Evolutionary conservation across 1,140 invertebrate genomes (phyloP).

Genomic region (Sipha flava): DNA sequence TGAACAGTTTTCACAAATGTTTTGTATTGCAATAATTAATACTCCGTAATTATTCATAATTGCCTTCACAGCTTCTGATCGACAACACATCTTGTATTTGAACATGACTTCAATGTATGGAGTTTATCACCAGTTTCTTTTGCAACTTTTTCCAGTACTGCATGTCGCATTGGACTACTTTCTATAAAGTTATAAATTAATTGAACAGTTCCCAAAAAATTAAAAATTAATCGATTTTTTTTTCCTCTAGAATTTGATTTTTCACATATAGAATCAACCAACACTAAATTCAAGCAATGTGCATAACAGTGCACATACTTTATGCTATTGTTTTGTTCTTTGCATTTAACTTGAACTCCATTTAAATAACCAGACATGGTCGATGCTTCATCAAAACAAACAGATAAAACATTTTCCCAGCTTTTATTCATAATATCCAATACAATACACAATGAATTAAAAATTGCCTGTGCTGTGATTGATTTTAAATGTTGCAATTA

Average conservation of each 20-base stretch:
- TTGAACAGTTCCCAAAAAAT: conserved; percentile 20
- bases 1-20: background rate
- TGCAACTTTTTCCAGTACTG: conserved; percentile 24
- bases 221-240: background rate
- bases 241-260: background rate
- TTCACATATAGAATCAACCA: conserved; percentile 5
- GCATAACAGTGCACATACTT: conserved; percentile 28
- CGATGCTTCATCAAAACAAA: conserved; percentile 27
- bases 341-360: conserved; percentile 24
- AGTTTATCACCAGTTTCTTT: conserved; percentile 30
- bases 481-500: background rate
- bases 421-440: background rate
- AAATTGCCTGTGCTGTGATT: background rate
- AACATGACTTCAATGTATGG: conserved; percentile 32
- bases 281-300: conserved; percentile 15
- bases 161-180: conserved; percentile 35
- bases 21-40: conserved; percentile 17
- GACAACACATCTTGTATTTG: conserved; percentile 31
- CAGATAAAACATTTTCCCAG: conserved; percentile 7
- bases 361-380: conserved; percentile 24
- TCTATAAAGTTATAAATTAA: conserved; percentile 32
- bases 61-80: conserved; percentile 31
- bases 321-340: conserved; percentile 5
- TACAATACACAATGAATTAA: background rate
- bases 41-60: background rate